Percentiles rank a stretch among this genome's conserved stretches.
These are phyloP conservation scores for Oncorhynchus kisutch DNA, from an alignment of 2,113 vertebrate genomes.

Conservation along the genomic window DNA sequence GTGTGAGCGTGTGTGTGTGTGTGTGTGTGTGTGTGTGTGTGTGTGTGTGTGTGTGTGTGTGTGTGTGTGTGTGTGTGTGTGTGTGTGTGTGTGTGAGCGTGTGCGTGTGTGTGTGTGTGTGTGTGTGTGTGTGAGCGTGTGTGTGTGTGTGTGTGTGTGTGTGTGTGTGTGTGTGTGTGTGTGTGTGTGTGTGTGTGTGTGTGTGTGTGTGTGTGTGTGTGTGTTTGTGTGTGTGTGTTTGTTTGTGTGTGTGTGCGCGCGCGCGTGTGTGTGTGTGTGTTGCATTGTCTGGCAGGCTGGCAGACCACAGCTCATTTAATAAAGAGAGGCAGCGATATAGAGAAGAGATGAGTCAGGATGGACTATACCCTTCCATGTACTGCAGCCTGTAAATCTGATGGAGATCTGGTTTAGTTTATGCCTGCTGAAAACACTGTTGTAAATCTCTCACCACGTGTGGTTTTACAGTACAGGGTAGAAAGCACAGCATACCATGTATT, in stretches of 20 bases:
- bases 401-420: constrained; percentile 11
- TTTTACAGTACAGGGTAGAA: neutral
- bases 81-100: too few species aligned
- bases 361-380: neutral
- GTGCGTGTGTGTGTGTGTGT: too few species aligned
- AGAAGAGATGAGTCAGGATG: constrained; percentile 17
- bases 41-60: too few species aligned
- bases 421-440: constrained; percentile 20
- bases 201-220: fast-evolving
- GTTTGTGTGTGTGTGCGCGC: fast-evolving
- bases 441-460: constrained; percentile 35
- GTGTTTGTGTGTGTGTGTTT: too few species aligned
- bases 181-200: too few species aligned
- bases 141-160: too few species aligned
- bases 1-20: too few species aligned
- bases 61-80: neutral
- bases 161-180: too few species aligned
- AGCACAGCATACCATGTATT: neutral
- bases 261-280: too few species aligned
- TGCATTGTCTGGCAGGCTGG: constrained; percentile 14
- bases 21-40: too few species aligned
- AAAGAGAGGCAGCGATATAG: constrained; percentile 37
- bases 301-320: constrained; percentile 52
- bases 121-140: too few species aligned
- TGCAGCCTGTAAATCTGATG: constrained; percentile 28